Percentiles rank a stretch among this genome's conserved stretches.
Conservation (phyloP, 37 sponge, comb jelly and placozoan species). For the Ephydatia muelleri region DNA sequence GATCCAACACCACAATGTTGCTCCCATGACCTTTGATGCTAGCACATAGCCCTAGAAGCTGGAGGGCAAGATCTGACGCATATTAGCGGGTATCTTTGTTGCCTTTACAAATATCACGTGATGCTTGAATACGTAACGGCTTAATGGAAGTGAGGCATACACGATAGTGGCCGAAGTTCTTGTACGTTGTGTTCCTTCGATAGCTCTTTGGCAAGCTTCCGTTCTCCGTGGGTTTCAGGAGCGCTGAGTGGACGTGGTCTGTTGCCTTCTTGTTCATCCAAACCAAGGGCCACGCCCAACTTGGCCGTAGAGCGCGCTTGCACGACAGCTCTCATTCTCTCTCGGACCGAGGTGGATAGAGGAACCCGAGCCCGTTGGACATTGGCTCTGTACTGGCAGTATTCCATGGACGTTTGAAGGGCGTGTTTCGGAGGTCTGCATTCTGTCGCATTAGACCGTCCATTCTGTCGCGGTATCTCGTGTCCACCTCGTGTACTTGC, state of each 20-base stretch:
- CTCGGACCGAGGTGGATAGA: not conserved
- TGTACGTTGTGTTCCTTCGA: not conserved
- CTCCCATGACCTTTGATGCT: constrained; percentile 75
- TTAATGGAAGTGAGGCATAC: not conserved
- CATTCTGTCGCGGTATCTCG: constrained; percentile 5
- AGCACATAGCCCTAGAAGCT: constrained; percentile 39
- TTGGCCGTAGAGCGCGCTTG: constrained; percentile 14
- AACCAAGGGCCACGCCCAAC: constrained; percentile 23
- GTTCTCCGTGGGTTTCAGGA: constrained; percentile 23
- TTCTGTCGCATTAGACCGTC: constrained; percentile 30
- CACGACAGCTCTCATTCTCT: constrained; percentile 12
- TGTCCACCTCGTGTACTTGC: constrained; percentile 12
- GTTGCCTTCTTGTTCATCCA: not conserved
- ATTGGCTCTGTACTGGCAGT: constrained; percentile 4
- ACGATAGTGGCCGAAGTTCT: not conserved
- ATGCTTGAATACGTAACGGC: not conserved
- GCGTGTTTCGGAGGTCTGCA: constrained; percentile 11
- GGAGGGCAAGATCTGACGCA: constrained; percentile 54
- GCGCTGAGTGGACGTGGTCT: constrained; percentile 24
- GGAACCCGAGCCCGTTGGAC: not conserved
- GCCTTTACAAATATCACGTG: not conserved
- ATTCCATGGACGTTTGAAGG: constrained; percentile 23
- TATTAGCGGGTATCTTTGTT: constrained; percentile 6
- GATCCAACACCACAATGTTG: constrained; percentile 88
- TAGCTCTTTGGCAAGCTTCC: not conserved